phyloP scores from a whole-genome alignment of 2,888 invertebrate species.

The Harpalus rufipes region DNA sequence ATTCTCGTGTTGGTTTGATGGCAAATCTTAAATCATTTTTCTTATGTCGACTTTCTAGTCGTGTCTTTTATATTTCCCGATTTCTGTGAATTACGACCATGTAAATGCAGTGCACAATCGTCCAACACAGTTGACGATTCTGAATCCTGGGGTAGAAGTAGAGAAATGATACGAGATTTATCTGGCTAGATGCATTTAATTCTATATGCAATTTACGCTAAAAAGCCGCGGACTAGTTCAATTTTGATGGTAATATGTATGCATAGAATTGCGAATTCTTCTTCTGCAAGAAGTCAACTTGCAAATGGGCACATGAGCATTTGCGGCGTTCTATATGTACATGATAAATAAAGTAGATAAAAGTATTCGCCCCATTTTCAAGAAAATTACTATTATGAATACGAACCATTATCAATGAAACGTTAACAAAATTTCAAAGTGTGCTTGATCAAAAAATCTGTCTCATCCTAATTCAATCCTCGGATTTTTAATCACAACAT shows the following conservation, averaged over 20 bases:
- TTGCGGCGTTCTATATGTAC: neutral
- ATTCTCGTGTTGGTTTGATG: neutral
- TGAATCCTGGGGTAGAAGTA: neutral
- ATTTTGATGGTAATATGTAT: neutral
- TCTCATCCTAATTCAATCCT: neutral
- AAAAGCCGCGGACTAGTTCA: neutral
- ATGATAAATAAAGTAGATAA: too few relatives aligned
- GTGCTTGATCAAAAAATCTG: neutral
- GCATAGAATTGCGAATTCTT: neutral
- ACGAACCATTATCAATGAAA: too few relatives aligned
- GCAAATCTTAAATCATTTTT: conserved; percentile 48
- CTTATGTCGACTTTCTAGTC: neutral
- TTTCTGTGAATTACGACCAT: conserved; percentile 39
- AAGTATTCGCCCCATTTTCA: too few relatives aligned
- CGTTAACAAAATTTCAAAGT: neutral
- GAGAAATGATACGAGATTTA: neutral
- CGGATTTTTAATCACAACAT: neutral
- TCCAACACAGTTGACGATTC: neutral
- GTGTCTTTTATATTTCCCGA: conserved; percentile 28
- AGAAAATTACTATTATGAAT: too few relatives aligned
- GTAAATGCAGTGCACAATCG: conserved; percentile 32
- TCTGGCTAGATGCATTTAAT: conserved; percentile 4
- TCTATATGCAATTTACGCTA: conserved; percentile 30
- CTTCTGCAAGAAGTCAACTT: too few relatives aligned
- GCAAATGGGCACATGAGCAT: neutral